Evolutionary conservation across 2,113 vertebrate genomes (phyloP), one percentile per base, ranked within the genome.

Genomic region (Ailurus styani): DNA sequence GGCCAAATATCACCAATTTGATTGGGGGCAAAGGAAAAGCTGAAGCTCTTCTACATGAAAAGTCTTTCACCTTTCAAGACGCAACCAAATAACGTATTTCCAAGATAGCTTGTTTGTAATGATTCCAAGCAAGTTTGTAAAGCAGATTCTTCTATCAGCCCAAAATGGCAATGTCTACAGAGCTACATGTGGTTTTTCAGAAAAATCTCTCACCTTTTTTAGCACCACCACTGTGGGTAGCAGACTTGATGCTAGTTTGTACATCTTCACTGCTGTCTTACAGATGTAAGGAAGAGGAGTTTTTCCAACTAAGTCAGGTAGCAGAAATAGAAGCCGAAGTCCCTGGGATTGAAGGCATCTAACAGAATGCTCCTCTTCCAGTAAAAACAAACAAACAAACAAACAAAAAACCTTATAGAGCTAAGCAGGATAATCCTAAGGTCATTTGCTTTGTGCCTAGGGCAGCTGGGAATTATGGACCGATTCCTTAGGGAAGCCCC

Each of bases 181-280:
- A 97, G 25, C 45, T 85, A 86, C n/a, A 34, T 68, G 60, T 55
- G 15, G 25, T 73, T 70, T 89, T 96, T 90, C 31, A 82, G 79
- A 77, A 64, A 90, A 90, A 7, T 1, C 11, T 73, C n/a, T 90
- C 18, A 42, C 7, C 40, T 95, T 86, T 95, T 62, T 78, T 37
- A 60, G 62, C 34, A 90, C 31, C 70, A n/a, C 52, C 50, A 90
- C 66, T 68, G 29, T 77, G 68, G 54, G 42, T 81, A 75, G 79
- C 34, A 75, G 47, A 95, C 40, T 68, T 60, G 29, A 90, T 66
- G 4, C 23, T 66, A 29, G 25, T 70, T 75, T 92, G 45, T 86
- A 93, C 91, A 97, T 89, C 62, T 96, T 98, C 97, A 97, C 91
- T 96, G 95, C 95, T 97, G 95, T 97, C 96, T 98, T 87, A 93